phyloP scores from a whole-genome alignment of 1,140 invertebrate genomes.

The Eulimnadia texana region DNA sequence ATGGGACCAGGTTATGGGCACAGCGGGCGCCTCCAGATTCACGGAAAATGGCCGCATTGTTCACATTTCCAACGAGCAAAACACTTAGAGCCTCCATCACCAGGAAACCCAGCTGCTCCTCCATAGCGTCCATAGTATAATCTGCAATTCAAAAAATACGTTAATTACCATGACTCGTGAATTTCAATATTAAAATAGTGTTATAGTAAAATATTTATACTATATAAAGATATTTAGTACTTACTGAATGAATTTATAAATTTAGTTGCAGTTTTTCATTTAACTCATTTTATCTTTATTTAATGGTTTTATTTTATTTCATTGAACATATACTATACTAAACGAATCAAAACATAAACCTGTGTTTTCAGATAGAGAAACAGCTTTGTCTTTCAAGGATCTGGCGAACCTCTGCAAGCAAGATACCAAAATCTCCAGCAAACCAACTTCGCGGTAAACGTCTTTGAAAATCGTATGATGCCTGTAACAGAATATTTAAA shows the following conservation, averaged over 20 bases:
- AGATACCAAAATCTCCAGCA: conserved; percentile 92
- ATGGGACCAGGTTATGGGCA: conserved; percentile 76
- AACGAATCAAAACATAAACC: conserved; percentile 17
- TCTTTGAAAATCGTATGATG: conserved; percentile 91
- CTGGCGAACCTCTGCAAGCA: conserved; percentile 74
- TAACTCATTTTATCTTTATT: no score
- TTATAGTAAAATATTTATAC: background rate
- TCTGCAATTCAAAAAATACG: background rate
- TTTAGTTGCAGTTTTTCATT: no score
- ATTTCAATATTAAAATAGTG: conserved; percentile 8
- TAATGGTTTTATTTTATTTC: background rate
- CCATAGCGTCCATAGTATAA: conserved; percentile 18
- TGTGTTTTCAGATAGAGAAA: conserved; percentile 26
- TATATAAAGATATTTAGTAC: conserved; percentile 4
- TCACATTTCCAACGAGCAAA: conserved; percentile 58
- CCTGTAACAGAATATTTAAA: conserved; percentile 30
- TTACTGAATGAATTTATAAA: no score
- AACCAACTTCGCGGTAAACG: conserved; percentile 92
- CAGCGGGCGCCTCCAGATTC: conserved; percentile 83
- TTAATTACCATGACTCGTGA: background rate
- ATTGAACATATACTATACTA: background rate
- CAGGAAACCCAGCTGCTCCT: conserved; percentile 63
- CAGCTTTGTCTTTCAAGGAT: conserved; percentile 52
- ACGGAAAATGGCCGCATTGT: conserved; percentile 82
- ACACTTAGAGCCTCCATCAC: conserved; percentile 76